Evolutionary conservation across 2,888 invertebrate genomes (phyloP).

Genomic region (Dioctria rufipes): DNA sequence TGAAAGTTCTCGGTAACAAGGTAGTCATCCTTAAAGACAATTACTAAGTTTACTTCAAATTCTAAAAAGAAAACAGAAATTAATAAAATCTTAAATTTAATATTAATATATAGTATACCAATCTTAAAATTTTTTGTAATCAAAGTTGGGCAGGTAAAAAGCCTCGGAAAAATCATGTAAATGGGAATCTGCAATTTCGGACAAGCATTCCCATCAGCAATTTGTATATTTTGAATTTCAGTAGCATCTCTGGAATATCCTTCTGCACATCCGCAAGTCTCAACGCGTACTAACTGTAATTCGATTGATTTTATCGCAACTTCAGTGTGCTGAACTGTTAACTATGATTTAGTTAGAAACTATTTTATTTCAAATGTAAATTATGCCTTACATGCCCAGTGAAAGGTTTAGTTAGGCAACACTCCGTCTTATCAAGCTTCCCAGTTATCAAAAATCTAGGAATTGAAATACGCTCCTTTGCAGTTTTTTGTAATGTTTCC

Average conservation of each 20-base stretch:
- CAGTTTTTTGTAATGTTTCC: conserved; percentile 80
- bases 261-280: conserved; percentile 94
- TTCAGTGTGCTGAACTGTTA: conserved; percentile 86
- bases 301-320: conserved; percentile 93
- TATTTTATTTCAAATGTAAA: conserved; percentile 3
- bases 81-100: conserved; percentile 17
- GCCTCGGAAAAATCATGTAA: conserved; percentile 94
- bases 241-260: conserved; percentile 96
- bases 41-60: conserved; percentile 94
- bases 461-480: conserved; percentile 78
- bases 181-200: conserved; percentile 89
- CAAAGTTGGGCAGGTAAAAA: conserved; percentile 95
- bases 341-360: conserved; percentile 68
- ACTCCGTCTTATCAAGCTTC: conserved; percentile 85
- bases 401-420: conserved; percentile 88
- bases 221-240: conserved; percentile 98
- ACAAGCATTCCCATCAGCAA: conserved; percentile 92
- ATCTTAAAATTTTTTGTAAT: conserved; percentile 94
- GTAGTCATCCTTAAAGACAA: conserved; percentile 94
- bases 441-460: conserved; percentile 90
- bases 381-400: conserved; percentile 81
- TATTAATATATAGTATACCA: conserved; percentile 80
- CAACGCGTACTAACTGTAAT: conserved; percentile 93
- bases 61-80: conserved; percentile 76
- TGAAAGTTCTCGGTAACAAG: conserved; percentile 95